Conservation (phyloP, 2,797 vertebrate genomes). For the Phoeniculus purpureus region DNA sequence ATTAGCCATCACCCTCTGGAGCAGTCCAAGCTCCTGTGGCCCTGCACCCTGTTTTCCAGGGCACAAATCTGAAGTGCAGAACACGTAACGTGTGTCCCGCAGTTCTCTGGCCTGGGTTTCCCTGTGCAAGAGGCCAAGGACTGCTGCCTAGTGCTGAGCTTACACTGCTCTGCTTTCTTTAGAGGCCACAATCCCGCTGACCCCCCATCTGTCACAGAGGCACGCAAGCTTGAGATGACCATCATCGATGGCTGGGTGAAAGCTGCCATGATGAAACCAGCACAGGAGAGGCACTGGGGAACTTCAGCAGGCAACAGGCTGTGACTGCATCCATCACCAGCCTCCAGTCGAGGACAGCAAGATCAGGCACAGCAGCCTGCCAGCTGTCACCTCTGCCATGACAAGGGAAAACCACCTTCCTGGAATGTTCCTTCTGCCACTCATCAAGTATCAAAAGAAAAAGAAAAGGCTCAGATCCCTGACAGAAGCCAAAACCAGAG, state of each 20-base stretch:
- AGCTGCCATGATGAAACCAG: background rate
- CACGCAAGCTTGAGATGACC: conserved; percentile 80
- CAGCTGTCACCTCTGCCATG: background rate
- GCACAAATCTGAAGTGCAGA: background rate
- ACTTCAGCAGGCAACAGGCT: fast-evolving
- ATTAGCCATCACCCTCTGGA: background rate
- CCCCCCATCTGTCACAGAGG: conserved; percentile 80
- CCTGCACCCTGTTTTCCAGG: background rate
- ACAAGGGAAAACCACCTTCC: background rate
- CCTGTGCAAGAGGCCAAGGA: background rate
- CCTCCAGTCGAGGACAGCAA: too few species aligned
- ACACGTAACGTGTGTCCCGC: background rate
- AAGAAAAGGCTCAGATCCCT: background rate
- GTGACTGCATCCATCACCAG: background rate
- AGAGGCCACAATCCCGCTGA: conserved; percentile 84
- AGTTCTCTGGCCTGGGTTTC: background rate
- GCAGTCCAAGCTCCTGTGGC: background rate
- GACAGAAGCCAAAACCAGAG: background rate
- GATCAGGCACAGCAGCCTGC: too few species aligned
- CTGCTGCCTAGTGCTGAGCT: background rate
- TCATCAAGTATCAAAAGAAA: background rate
- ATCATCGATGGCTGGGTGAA: conserved; percentile 86
- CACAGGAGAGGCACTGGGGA: fast-evolving
- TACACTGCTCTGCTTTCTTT: background rate
- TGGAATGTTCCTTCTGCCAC: background rate